These are phyloP conservation scores for Tinea semifulvella DNA, from an alignment of 2,888 invertebrate genomes.

Conservation along the genomic window DNA sequence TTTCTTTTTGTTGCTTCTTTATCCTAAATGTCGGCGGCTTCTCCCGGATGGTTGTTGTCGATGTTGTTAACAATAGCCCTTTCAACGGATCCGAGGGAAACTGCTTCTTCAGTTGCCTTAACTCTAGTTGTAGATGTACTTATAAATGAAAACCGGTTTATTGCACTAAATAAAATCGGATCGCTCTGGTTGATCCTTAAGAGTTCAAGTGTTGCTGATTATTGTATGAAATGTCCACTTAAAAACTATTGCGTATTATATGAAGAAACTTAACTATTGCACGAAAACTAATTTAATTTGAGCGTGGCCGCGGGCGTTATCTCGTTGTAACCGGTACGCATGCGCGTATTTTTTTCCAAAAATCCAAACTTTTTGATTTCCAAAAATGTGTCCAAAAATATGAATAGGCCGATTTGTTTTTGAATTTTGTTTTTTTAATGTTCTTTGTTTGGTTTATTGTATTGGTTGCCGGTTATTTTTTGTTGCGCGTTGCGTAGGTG, in stretches of 20 bases:
- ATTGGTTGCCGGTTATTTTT: conserved; percentile 27
- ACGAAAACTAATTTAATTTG: conserved; percentile 37
- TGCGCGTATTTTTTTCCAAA: conserved; percentile 47
- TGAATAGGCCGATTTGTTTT: conserved; percentile 16
- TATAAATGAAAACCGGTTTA: conserved; percentile 54
- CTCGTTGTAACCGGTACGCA: conserved; percentile 43
- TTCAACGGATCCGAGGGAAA: conserved; percentile 53
- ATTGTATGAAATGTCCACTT: conserved; percentile 55
- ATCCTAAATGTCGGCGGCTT: conserved; percentile 31
- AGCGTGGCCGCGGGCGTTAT: conserved; percentile 59
- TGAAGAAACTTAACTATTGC: conserved; percentile 60
- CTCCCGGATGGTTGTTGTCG: conserved; percentile 56
- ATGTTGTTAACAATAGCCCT: conserved; percentile 50
- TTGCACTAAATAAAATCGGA: conserved; percentile 13
- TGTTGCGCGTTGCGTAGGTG: conserved; percentile 62
- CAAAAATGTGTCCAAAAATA: conserved; percentile 13
- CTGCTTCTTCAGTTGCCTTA: conserved; percentile 58
- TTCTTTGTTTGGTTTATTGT: conserved; percentile 22
- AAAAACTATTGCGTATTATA: conserved; percentile 50
- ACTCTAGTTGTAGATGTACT: conserved; percentile 51
- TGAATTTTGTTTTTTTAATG: conserved; percentile 15
- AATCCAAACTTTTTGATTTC: conserved; percentile 19
- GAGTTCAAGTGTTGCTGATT: conserved; percentile 66
- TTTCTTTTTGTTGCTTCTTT: conserved; percentile 33
- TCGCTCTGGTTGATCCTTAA: conserved; percentile 27